Conservation (phyloP, 2,888 invertebrate species). For the Hirtodrosophila duncani region DNA sequence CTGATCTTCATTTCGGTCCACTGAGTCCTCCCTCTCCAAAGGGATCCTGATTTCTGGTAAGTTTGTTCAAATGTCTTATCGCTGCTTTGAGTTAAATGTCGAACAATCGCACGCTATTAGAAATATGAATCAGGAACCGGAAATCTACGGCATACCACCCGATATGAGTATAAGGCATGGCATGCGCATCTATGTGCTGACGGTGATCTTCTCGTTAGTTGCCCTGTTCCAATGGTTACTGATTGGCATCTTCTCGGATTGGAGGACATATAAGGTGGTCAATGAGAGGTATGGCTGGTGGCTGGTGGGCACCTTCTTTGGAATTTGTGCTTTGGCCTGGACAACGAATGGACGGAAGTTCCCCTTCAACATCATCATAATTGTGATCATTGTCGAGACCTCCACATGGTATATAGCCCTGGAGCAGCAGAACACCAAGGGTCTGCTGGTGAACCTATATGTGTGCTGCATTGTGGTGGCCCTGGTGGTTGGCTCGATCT, state of each 20-base stretch:
- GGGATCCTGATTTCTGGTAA: too few relatives aligned
- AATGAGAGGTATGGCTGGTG: constrained; percentile 46
- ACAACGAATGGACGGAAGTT: constrained; percentile 43
- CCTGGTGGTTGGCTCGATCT: constrained; percentile 32
- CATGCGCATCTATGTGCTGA: constrained; percentile 36
- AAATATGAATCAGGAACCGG: too few relatives aligned
- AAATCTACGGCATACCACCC: constrained; percentile 32
- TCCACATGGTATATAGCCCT: constrained; percentile 52
- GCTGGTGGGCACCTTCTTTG: constrained; percentile 47
- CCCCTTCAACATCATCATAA: constrained; percentile 36
- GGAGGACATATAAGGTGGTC: constrained; percentile 2
- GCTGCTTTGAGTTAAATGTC: too few relatives aligned
- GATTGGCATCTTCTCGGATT: constrained; percentile 11
- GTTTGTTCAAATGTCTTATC: too few relatives aligned
- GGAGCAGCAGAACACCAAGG: constrained; percentile 40
- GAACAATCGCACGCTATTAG: too few relatives aligned
- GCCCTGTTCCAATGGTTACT: constrained; percentile 41
- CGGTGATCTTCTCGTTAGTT: constrained; percentile 9
- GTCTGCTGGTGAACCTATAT: constrained; percentile 39
- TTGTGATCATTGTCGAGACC: constrained; percentile 40
- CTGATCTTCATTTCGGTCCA: too few relatives aligned
- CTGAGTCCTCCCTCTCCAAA: too few relatives aligned
- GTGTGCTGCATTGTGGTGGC: constrained; percentile 40
- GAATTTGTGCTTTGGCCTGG: constrained; percentile 40
- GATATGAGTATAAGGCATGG: constrained; percentile 18